Conservation (phyloP, 2,888 invertebrate genomes). For the Neuroscelio doddi region DNA sequence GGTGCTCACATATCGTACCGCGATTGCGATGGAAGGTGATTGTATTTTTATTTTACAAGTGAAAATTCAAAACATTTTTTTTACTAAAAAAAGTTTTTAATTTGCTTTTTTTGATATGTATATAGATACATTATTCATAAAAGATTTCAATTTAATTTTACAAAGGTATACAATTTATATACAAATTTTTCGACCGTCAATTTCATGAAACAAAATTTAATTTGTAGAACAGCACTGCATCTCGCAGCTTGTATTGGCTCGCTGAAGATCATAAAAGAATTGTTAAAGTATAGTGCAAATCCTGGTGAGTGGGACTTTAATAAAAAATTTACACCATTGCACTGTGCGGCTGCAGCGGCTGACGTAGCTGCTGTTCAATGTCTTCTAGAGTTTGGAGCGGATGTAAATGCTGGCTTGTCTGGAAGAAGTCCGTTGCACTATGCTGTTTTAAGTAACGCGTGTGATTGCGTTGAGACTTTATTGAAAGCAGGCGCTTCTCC, state of each 20-base stretch:
- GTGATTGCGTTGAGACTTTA: slow-evolving; percentile 82
- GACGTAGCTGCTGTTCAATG: slow-evolving; percentile 77
- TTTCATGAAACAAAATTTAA: background rate
- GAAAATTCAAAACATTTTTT: slow-evolving; percentile 1
- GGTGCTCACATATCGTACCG: slow-evolving; percentile 78
- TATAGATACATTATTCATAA: no score
- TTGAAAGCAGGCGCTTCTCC: slow-evolving; percentile 86
- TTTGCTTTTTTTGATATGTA: no score
- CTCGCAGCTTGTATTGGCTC: slow-evolving; percentile 85
- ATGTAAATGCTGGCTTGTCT: slow-evolving; percentile 81
- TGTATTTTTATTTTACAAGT: background rate
- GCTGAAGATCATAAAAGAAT: slow-evolving; percentile 79
- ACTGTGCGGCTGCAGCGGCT: slow-evolving; percentile 83
- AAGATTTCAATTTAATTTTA: no score
- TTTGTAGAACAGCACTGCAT: slow-evolving; percentile 79
- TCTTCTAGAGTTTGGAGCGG: slow-evolving; percentile 82
- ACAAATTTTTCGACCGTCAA: no score
- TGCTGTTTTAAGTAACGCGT: slow-evolving; percentile 84
- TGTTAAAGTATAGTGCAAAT: slow-evolving; percentile 80
- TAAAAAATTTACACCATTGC: slow-evolving; percentile 82
- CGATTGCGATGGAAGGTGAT: slow-evolving; percentile 81
- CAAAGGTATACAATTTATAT: no score
- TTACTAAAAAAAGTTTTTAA: no score
- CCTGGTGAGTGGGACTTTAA: slow-evolving; percentile 83
- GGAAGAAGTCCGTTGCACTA: slow-evolving; percentile 86